These are phyloP conservation scores for Neomicropteryx cornuta DNA, from an alignment of 1,140 invertebrate genomes.

Conservation along the genomic window DNA sequence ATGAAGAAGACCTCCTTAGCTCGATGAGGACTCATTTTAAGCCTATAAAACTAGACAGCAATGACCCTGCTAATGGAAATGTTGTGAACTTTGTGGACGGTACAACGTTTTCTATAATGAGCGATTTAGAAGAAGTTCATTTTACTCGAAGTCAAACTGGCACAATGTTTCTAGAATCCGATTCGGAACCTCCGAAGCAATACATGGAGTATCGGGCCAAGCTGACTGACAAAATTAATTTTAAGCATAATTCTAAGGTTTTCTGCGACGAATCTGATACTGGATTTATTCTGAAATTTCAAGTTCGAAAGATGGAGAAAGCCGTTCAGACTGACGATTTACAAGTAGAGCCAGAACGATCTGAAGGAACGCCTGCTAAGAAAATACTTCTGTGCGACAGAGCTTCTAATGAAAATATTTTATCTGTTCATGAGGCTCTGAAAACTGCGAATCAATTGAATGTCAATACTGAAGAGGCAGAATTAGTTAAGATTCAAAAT, in stretches of 20 bases:
- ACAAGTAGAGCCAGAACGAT: constrained; percentile 4
- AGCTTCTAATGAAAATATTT: not conserved
- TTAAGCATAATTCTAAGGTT: no score
- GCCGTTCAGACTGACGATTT: constrained; percentile 37
- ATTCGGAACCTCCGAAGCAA: constrained; percentile 23
- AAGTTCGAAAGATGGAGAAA: constrained; percentile 36
- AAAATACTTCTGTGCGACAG: not conserved
- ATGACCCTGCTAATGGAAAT: constrained; percentile 35
- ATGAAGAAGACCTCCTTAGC: constrained; percentile 57
- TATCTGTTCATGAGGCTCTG: no score
- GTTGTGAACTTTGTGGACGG: constrained; percentile 46
- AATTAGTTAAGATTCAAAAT: not conserved
- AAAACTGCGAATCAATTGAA: no score
- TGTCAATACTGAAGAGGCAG: not conserved
- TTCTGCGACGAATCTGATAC: constrained; percentile 28
- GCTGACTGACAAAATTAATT: no score
- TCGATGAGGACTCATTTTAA: constrained; percentile 64
- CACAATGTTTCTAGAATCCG: constrained; percentile 29
- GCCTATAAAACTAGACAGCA: constrained; percentile 50
- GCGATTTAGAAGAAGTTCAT: constrained; percentile 46
- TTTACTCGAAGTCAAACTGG: constrained; percentile 38
- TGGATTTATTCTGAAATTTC: constrained; percentile 37
- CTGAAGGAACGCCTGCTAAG: not conserved
- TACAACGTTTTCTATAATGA: constrained; percentile 54
- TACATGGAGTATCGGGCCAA: constrained; percentile 40